Evolutionary conservation across 2,888 invertebrate species (phyloP), one percentile per base, ranked within the genome.

Genomic region (Drosophila peninsularis): DNA sequence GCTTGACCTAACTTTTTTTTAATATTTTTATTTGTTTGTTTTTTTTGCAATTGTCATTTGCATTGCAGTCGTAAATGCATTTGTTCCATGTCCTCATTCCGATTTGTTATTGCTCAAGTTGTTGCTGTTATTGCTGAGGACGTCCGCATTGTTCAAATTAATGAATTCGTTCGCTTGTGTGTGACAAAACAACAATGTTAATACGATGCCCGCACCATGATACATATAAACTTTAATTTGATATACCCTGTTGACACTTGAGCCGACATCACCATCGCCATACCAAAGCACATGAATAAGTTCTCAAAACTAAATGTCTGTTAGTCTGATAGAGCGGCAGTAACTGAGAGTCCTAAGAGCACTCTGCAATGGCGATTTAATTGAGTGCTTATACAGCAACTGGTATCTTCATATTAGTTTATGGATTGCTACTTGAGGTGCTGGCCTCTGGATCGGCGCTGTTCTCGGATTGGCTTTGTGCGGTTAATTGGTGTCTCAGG

Each of bases 51-150:
- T 60, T 67, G 71, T 57, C 41, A 69, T 76, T 74, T 72, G 56
- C 75, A 75, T 63, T 72, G 73, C 56, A 66, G 63, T 79, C 61
- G 73, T 62, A 77, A 82, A 80, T 63, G 56, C 86, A 75, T 80
- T 88, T 81, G 64, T 69, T 65, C 61, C 65, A 60, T 76, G 65
- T 60, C 55, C 52, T 58, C 64, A 68, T 57, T 65, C 64, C 73
- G 70, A 87, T 70, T 78, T 78, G 81, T 67, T 78, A 68, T 42
- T 65, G 55, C 44, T 52, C 21, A 41, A 58, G 47, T 45, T 65
- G 39, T 49, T 63, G 66, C 50, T 67, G 50, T 42, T 61, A 42
- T 67, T 44, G 45, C 62, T 60, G 49, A 72, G 49, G 41, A 54
- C 41, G 39, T 68, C 57, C 47, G 61, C 63, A 62, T 57, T 77